A percentile compares a stretch with the other conserved stretches of the same genome.
Conservation (phyloP, 1,140 invertebrate species). For the Drosophila kohkoa region DNA sequence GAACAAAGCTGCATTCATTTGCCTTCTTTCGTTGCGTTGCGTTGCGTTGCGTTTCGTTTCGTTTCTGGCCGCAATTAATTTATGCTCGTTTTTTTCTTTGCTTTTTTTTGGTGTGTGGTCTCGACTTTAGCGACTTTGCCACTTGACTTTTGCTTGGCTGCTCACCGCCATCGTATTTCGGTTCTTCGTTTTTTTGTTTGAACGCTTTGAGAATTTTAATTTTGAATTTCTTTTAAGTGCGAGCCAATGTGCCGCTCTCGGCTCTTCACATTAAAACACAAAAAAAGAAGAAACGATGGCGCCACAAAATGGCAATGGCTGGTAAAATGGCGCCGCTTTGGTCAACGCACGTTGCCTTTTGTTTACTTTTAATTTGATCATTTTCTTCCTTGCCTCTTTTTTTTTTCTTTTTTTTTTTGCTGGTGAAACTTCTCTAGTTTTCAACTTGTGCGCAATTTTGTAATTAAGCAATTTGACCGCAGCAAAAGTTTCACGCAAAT, state of each 20-base stretch:
- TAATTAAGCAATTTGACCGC: constrained; percentile 81
- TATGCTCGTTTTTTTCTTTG: constrained; percentile 60
- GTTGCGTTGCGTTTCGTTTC: constrained; percentile 9
- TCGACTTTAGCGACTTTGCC: constrained; percentile 49
- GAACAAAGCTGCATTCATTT: constrained; percentile 36
- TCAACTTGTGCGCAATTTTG: constrained; percentile 71
- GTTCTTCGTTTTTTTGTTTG: constrained; percentile 47
- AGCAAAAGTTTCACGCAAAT: constrained; percentile 76
- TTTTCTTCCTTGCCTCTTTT: constrained; percentile 16
- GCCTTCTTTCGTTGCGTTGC: constrained; percentile 10
- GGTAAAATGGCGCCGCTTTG: constrained; percentile 69
- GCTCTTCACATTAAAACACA: constrained; percentile 43
- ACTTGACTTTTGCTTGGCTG: constrained; percentile 70
- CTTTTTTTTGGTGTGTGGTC: constrained; percentile 27
- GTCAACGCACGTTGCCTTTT: constrained; percentile 74
- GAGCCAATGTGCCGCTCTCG: constrained; percentile 5
- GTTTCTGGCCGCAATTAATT: constrained; percentile 76
- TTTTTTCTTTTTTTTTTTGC: constrained; percentile 20
- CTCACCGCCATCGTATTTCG: constrained; percentile 28
- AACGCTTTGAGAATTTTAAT: constrained; percentile 83
- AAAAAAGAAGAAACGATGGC: constrained; percentile 25
- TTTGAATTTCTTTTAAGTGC: constrained; percentile 65
- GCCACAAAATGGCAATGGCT: constrained; percentile 60
- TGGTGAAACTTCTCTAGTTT: constrained; percentile 49
- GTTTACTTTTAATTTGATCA: constrained; percentile 83